Evolutionary conservation across 2,797 vertebrate species (phyloP).

Genomic region (Trematomus bernacchii): DNA sequence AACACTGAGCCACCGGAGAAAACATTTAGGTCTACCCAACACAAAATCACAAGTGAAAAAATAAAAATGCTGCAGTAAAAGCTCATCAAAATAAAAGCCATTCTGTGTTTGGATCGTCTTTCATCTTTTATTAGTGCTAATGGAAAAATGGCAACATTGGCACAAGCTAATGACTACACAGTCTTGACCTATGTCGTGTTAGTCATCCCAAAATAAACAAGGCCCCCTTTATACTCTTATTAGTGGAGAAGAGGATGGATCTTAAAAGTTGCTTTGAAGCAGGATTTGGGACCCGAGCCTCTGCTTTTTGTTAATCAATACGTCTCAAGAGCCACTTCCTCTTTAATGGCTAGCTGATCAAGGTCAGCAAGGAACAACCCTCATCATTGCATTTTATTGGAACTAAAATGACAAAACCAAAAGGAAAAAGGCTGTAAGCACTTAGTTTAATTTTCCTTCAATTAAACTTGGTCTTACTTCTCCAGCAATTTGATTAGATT

Average conservation of each 20-base stretch:
- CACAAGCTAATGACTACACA: slow-evolving; percentile 49
- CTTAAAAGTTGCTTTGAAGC: slow-evolving; percentile 60
- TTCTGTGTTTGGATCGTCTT: not conserved
- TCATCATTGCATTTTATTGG: slow-evolving; percentile 41
- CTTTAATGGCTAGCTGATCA: slow-evolving; percentile 48
- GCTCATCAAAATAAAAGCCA: slow-evolving; percentile 30
- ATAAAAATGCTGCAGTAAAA: slow-evolving; percentile 30
- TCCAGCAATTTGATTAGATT: not conserved
- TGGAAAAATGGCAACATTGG: slow-evolving; percentile 41
- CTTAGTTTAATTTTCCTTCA: slow-evolving; percentile 18
- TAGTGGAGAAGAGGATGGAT: slow-evolving; percentile 42
- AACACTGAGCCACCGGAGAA: slow-evolving; percentile 15
- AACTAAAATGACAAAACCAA: slow-evolving; percentile 32
- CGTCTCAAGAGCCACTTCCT: slow-evolving; percentile 54
- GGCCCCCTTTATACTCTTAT: slow-evolving; percentile 31
- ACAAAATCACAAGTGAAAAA: slow-evolving; percentile 11
- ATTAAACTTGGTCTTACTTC: not conserved
- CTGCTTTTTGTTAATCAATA: slow-evolving; percentile 68
- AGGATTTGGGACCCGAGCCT: slow-evolving; percentile 29
- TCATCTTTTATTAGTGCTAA: slow-evolving; percentile 39
- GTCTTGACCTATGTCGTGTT: slow-evolving; percentile 33
- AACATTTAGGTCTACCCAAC: slow-evolving; percentile 10
- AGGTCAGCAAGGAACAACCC: slow-evolving; percentile 43
- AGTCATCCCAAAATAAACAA: slow-evolving; percentile 51
- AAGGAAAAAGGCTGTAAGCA: slow-evolving; percentile 33